Conservation (phyloP, 1,140 invertebrate genomes). For the Cherax destructor region DNA sequence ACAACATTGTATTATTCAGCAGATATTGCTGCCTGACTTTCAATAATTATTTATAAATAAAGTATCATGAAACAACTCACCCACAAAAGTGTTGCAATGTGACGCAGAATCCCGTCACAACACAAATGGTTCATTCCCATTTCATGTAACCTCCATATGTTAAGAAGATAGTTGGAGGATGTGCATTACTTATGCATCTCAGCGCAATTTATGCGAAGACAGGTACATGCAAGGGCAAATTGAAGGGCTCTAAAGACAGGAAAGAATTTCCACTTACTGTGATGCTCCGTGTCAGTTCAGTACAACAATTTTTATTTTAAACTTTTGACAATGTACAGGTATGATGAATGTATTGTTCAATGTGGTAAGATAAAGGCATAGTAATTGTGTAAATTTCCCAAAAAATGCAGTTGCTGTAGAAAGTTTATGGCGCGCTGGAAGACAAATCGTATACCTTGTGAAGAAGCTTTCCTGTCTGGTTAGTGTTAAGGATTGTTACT, state of each 20-base stretch:
- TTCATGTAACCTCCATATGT: conserved; percentile 18
- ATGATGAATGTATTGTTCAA: conserved; percentile 15
- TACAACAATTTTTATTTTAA: conserved; percentile 41
- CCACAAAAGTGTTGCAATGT: conserved; percentile 30
- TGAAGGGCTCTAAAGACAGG: conserved; percentile 14
- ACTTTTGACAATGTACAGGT: conserved; percentile 8
- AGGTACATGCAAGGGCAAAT: conserved; percentile 36
- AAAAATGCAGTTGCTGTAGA: conserved; percentile 2
- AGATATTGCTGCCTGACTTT: conserved; percentile 29
- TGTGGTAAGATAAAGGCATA: not conserved
- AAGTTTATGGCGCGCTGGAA: conserved; percentile 7
- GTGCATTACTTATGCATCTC: conserved; percentile 20
- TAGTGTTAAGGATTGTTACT: conserved; percentile 28
- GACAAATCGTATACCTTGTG: conserved; percentile 8
- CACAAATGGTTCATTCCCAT: conserved; percentile 49
- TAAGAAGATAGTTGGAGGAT: conserved; percentile 15
- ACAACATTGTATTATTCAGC: conserved; percentile 39
- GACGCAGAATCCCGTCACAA: conserved; percentile 23
- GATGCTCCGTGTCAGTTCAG: conserved; percentile 31
- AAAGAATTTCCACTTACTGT: conserved; percentile 17
- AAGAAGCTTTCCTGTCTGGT: conserved; percentile 36
- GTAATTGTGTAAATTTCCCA: conserved; percentile 7
- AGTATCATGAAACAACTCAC: conserved; percentile 14
- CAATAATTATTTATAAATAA: conserved; percentile 26
- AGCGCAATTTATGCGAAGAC: conserved; percentile 23